A percentile compares a stretch with the other conserved stretches of the same genome.
Conservation (phyloP, 2,113 vertebrate species). For the Ammodytes dubius region DNA sequence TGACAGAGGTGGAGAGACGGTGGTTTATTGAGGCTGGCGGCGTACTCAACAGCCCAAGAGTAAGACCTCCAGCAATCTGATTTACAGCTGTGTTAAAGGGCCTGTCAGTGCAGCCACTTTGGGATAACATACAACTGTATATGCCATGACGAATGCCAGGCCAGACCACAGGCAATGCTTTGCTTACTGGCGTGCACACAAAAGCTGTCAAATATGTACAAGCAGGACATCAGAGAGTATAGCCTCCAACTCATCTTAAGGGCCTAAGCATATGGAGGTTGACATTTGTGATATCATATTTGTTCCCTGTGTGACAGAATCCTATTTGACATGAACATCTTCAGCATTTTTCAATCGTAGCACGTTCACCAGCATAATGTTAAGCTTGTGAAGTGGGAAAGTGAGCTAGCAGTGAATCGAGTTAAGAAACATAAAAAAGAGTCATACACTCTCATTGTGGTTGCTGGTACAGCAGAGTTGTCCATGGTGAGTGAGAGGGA, state of each 20-base stretch:
- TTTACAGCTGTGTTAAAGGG: constrained; percentile 75
- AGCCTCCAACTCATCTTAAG: constrained; percentile 20
- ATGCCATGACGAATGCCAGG: constrained; percentile 53
- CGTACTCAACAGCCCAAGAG: constrained; percentile 36
- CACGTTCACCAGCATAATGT: not conserved
- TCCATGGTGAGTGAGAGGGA: constrained; percentile 12
- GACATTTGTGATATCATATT: constrained; percentile 17
- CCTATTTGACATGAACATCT: not conserved
- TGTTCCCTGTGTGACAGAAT: constrained; percentile 9
- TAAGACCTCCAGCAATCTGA: constrained; percentile 65
- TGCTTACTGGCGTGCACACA: constrained; percentile 50
- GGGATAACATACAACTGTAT: constrained; percentile 53
- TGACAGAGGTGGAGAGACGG: not conserved
- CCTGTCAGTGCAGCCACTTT: constrained; percentile 69
- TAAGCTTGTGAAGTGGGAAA: not conserved
- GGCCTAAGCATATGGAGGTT: constrained; percentile 49
- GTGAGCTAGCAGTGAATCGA: not conserved
- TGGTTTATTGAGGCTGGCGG: constrained; percentile 31
- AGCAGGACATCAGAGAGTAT: constrained; percentile 17
- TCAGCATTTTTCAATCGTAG: constrained; percentile 9
- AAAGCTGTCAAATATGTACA: constrained; percentile 28
- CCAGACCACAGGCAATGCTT: constrained; percentile 42
- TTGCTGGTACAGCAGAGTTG: constrained; percentile 22
- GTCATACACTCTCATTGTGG: constrained; percentile 14
- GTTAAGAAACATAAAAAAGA: constrained; percentile 4